These are phyloP conservation scores for Cyanoramphus novaezelandiae DNA, from an alignment of 2,113 vertebrate species.

Conservation along the genomic window DNA sequence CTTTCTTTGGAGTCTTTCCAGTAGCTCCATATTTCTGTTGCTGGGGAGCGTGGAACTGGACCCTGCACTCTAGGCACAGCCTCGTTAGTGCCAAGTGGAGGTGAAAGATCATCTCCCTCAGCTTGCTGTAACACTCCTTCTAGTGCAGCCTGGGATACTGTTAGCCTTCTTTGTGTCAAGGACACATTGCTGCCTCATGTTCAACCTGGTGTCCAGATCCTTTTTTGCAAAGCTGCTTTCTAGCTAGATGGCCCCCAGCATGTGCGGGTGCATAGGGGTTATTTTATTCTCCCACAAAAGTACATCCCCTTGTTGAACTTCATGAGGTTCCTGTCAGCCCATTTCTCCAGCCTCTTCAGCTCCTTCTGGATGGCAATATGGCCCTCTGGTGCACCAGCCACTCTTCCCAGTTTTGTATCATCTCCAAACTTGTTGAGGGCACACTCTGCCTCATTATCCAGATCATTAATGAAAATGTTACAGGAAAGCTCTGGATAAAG, in stretches of 20 bases:
- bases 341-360: not conserved
- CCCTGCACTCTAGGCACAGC: not conserved
- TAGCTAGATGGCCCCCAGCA: not conserved
- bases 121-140: not conserved
- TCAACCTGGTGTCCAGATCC: not conserved
- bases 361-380: not conserved
- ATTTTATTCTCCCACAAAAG: not conserved
- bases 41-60: not conserved
- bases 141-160: not conserved
- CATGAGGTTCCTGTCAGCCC: not conserved
- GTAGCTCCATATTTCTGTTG: not conserved
- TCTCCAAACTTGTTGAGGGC: not conserved
- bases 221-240: not conserved
- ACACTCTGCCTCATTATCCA: not conserved
- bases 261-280: not conserved
- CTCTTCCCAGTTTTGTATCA: not conserved
- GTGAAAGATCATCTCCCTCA: not conserved
- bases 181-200: not conserved
- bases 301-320: not conserved
- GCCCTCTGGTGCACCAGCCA: not conserved
- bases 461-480: not conserved
- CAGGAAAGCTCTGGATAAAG: not conserved
- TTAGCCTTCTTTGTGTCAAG: not conserved
- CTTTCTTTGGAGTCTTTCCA: not conserved
- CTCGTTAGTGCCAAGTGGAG: not conserved